Evolutionary conservation across 2,888 invertebrate species (phyloP).

Genomic region (Ophion slaviceki): DNA sequence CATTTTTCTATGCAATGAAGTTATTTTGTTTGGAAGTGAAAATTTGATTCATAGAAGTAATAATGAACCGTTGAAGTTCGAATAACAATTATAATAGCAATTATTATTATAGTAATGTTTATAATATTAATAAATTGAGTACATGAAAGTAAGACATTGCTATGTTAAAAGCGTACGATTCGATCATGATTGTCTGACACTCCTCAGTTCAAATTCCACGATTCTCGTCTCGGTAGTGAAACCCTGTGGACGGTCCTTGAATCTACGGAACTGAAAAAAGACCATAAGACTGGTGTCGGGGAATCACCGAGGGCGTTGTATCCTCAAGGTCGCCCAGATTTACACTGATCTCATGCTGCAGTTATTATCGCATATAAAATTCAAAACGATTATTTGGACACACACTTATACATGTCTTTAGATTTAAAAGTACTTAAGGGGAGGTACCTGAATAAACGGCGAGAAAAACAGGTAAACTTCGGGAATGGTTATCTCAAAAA

Average conservation of each 20-base stretch:
- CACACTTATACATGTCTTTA: neutral
- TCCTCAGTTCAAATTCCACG: conserved; percentile 6
- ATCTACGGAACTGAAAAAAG: conserved; percentile 24
- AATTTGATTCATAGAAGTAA: neutral
- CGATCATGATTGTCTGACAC: neutral
- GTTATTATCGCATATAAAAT: conserved; percentile 22
- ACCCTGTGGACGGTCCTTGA: conserved; percentile 46
- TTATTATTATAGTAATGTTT: neutral
- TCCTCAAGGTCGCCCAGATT: conserved; percentile 35
- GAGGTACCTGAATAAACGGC: no score
- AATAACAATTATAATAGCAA: neutral
- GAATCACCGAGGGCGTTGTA: conserved; percentile 39
- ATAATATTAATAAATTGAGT: neutral
- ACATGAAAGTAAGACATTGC: neutral
- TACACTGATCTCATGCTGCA: neutral
- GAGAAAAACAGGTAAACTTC: no score
- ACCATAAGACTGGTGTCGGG: conserved; percentile 10
- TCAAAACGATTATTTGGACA: neutral
- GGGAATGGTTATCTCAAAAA: no score
- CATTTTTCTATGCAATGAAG: no score
- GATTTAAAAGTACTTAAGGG: neutral
- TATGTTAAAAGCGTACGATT: neutral
- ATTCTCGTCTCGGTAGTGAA: neutral
- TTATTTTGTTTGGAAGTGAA: no score
- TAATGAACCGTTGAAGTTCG: neutral